Percentiles rank a stretch among this genome's conserved stretches.
phyloP scores from a whole-genome alignment of 2,113 vertebrate genomes.

The Synodontis membranacea region DNA sequence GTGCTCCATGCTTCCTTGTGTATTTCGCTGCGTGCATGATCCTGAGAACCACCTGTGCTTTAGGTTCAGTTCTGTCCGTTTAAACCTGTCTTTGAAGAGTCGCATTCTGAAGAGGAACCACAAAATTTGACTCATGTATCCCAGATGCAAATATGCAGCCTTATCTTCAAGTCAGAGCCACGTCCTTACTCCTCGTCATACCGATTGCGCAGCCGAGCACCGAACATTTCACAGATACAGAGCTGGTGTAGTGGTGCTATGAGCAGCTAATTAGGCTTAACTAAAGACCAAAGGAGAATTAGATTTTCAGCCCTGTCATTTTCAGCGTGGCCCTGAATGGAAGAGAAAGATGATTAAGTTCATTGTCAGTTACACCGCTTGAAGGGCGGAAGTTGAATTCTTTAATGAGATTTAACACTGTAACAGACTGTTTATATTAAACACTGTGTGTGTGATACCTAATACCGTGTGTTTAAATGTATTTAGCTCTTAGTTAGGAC shows the following conservation, averaged over 20 bases:
- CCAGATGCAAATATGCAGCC: conserved; percentile 20
- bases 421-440: neutral
- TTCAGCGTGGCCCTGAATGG: neutral
- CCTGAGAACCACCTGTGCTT: neutral
- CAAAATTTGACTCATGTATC: neutral
- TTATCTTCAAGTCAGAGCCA: neutral
- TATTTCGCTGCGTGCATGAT: neutral
- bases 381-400: neutral
- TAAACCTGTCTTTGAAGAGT: neutral
- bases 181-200: neutral
- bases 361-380: neutral
- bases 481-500: neutral
- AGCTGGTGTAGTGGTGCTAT: no score
- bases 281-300: neutral
- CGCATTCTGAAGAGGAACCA: neutral
- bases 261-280: neutral
- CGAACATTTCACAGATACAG: neutral
- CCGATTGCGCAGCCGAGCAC: no score
- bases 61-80: neutral
- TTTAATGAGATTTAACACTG: neutral
- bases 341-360: neutral
- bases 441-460: neutral
- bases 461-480: neutral
- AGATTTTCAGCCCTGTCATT: neutral
- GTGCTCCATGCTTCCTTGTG: neutral